Base-by-base conservation (phyloP, 1,140 invertebrate genomes). In the Drosophila kikkawai region DNA sequence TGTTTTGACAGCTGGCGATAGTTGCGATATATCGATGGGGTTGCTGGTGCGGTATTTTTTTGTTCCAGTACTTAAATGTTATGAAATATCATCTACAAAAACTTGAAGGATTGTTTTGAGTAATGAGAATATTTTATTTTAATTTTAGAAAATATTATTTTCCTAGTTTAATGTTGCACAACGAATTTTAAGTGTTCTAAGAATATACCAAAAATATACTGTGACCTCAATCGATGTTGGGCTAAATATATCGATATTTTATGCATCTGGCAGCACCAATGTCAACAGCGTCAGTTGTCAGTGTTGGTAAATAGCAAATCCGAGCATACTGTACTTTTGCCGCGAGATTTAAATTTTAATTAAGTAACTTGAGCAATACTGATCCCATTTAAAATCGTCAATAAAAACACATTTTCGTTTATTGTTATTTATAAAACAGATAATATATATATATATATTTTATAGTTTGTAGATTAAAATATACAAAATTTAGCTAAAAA, bases 401-500 rank as follows among this genome's bases (percentile, higher is more conserved):
- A 64, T 53, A 51, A 87, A 76, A 87, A 86, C 74, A 58, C 71
- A 48, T 63, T 63, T 70, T 61, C 0, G n/a, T 59, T 78, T 87
- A 87, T 73, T 79, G 75, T 83, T 87, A 80, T 87, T 84, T 88
- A 88, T 85, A 88, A 88, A 88, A 88, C 85, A 90, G 85, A 90
- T 90, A 88, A 85, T 88, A 88, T 88, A 78, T 79, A 78, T 79
- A 78, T 80, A 79, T 81, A 68, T 84, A 70, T 81, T 71, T 78
- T 88, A 75, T 84, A 76, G 78, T 85, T 74, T 85, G 86, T 90
- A 85, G 81, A 90, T 82, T 90, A 85, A 90, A 90, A 91, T 79
- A 90, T 91, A 90, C 85, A 90, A 90, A 91, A 90, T 91, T 90
- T 90, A 90, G 85, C 85, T 90, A 90, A 90, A 90, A 90, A 76